These are phyloP conservation scores for Epinephelus fuscoguttatus DNA, from an alignment of 2,113 vertebrate genomes.

Conservation along the genomic window DNA sequence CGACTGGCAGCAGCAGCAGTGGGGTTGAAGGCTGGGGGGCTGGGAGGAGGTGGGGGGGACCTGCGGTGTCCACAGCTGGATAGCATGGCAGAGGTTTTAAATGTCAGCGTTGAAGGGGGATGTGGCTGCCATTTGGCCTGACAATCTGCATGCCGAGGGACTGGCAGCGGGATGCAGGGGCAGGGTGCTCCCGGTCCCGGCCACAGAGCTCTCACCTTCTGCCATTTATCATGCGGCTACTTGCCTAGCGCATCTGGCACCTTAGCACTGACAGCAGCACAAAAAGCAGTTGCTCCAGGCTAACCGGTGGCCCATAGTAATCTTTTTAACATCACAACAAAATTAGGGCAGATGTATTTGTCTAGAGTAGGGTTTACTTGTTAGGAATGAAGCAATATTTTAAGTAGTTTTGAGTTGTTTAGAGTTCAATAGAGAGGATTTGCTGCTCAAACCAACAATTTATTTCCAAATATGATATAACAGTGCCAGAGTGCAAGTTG, in stretches of 20 bases:
- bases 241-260: constrained; percentile 80
- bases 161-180: constrained; percentile 72
- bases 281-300: constrained; percentile 69
- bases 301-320: constrained; percentile 44
- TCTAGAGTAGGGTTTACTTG: background rate
- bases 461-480: background rate
- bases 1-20: constrained; percentile 43
- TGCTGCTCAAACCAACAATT: background rate
- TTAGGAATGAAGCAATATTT: background rate
- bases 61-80: constrained; percentile 82
- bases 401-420: no score
- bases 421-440: background rate
- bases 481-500: no score
- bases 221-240: constrained; percentile 81
- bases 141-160: constrained; percentile 76
- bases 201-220: constrained; percentile 74
- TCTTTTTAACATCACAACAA: constrained; percentile 49
- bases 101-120: constrained; percentile 84
- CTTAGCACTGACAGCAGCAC: constrained; percentile 54
- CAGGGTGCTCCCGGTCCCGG: constrained; percentile 69
- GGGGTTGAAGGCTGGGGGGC: constrained; percentile 50
- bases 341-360: constrained; percentile 31
- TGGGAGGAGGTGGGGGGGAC: constrained; percentile 33
- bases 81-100: constrained; percentile 82
- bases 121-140: constrained; percentile 80